Conservation (phyloP, 2,113 vertebrate species). For the Alosa alosa region DNA sequence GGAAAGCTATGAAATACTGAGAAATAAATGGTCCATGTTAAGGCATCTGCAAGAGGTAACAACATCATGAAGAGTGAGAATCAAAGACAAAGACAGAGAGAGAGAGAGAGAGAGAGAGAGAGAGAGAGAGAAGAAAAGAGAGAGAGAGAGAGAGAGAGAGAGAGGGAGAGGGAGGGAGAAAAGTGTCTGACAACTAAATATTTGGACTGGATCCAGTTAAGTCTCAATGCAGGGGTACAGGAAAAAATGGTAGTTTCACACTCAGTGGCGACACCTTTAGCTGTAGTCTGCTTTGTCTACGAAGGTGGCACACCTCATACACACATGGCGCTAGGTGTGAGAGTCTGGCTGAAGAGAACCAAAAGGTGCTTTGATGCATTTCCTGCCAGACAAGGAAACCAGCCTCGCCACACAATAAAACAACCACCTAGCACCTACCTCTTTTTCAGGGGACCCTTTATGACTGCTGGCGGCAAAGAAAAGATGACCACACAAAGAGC, state of each 20-base stretch:
- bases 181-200: background rate
- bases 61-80: background rate
- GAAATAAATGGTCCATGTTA: background rate
- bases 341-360: slow-evolving; percentile 63
- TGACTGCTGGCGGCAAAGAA: slow-evolving; percentile 32
- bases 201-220: background rate
- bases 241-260: background rate
- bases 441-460: slow-evolving; percentile 38
- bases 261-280: background rate
- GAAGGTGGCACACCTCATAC: background rate
- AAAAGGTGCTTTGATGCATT: slow-evolving; percentile 71
- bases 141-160: background rate
- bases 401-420: slow-evolving; percentile 57
- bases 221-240: background rate
- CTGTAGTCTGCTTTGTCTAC: background rate
- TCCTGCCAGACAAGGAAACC: slow-evolving; percentile 52
- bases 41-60: background rate
- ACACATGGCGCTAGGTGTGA: slow-evolving; percentile 38
- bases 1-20: slow-evolving; percentile 2
- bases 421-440: slow-evolving; percentile 54
- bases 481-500: slow-evolving; percentile 54
- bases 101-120: background rate
- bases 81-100: background rate
- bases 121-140: background rate
- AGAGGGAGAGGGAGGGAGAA: background rate